phyloP scores from a whole-genome alignment of 2,113 vertebrate species.

The Sinocyclocheilus maitianheensis region DNA sequence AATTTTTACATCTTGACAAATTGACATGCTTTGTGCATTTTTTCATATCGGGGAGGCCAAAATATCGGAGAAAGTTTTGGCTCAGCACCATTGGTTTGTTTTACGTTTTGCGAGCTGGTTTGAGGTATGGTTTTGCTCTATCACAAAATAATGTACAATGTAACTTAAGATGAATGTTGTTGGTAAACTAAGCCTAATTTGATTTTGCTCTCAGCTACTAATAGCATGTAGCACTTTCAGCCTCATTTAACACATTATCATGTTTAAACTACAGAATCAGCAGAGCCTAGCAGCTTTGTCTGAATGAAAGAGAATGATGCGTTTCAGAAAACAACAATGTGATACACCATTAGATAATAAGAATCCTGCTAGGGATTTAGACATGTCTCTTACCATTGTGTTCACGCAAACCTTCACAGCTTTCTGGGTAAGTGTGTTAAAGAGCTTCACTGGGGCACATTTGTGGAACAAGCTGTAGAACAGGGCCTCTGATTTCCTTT shows the following conservation, averaged over 20 bases:
- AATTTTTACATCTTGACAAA: not conserved
- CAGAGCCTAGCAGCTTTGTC: not conserved
- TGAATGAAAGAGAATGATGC: not conserved
- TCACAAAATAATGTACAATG: not conserved
- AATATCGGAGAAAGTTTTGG: not conserved
- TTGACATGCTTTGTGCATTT: not conserved
- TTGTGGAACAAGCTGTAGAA: constrained; percentile 27
- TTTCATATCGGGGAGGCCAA: not conserved
- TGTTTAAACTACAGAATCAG: not conserved
- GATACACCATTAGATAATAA: not conserved
- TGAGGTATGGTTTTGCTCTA: not conserved
- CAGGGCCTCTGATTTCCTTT: constrained; percentile 29
- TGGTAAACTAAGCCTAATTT: not conserved
- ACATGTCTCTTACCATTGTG: not conserved
- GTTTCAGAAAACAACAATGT: not conserved
- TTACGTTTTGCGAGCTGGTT: not conserved
- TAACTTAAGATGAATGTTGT: not conserved
- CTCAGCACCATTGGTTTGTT: not conserved
- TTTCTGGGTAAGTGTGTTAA: constrained; percentile 11
- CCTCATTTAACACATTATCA: constrained; percentile 16
- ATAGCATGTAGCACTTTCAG: not conserved
- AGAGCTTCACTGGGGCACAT: constrained; percentile 25
- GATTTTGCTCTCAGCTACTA: not conserved
- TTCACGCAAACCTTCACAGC: constrained; percentile 22
- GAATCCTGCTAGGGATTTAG: not conserved